phyloP scores from a whole-genome alignment of 2,888 invertebrate genomes.

The Morpho deidamia region DNA sequence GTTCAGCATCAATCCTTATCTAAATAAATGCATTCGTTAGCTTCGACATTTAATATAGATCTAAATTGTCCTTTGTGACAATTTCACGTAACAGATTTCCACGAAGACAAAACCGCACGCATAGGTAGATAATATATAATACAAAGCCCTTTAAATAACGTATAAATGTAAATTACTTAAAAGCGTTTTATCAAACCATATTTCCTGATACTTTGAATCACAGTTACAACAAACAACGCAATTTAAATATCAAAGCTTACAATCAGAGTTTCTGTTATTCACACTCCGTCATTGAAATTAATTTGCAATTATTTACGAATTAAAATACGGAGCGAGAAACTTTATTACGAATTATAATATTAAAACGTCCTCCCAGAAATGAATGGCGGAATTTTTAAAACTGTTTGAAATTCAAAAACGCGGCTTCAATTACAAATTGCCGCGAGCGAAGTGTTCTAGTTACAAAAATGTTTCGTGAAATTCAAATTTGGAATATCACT shows the following conservation, averaged over 20 bases:
- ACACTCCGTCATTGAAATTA: conserved; percentile 19
- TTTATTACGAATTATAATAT: neutral
- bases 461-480: neutral
- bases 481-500: neutral
- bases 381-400: conserved; percentile 16
- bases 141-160: too few relatives aligned
- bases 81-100: too few relatives aligned
- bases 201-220: neutral
- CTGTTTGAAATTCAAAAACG: conserved; percentile 26
- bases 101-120: too few relatives aligned
- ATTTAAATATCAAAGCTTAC: conserved; percentile 16
- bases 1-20: too few relatives aligned
- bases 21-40: too few relatives aligned
- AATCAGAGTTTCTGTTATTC: conserved; percentile 10
- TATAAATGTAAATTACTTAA: too few relatives aligned
- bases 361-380: neutral
- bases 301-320: conserved; percentile 14
- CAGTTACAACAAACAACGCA: neutral
- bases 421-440: conserved; percentile 29
- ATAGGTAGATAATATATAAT: too few relatives aligned
- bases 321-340: neutral
- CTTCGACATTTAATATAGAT: too few relatives aligned
- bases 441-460: neutral
- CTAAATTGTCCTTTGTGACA: too few relatives aligned
- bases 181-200: too few relatives aligned